Conservation (phyloP, 2,113 vertebrate species). For the Gyps fulvus region DNA sequence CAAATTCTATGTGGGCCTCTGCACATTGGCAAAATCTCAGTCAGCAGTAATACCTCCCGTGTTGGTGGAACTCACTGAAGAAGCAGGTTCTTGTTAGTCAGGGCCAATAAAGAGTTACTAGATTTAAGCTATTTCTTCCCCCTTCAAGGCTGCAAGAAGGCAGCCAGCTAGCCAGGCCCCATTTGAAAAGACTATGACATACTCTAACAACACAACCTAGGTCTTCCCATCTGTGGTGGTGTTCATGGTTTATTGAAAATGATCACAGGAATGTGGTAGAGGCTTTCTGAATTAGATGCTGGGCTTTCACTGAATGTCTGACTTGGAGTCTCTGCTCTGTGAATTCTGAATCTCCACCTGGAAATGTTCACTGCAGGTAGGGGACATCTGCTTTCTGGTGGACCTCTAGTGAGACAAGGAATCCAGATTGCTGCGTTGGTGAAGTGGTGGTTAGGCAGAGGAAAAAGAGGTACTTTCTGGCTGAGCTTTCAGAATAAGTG, state of each 20-base stretch:
- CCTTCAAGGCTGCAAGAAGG: neutral
- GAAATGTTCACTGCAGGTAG: neutral
- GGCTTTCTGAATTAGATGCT: neutral
- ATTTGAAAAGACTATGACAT: accelerated
- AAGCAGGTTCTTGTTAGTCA: neutral
- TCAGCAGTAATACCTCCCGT: neutral
- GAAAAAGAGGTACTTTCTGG: neutral
- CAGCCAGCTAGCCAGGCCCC: neutral
- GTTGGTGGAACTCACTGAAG: neutral
- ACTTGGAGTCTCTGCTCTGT: neutral
- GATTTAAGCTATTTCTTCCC: neutral
- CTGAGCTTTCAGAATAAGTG: neutral
- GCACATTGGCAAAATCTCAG: neutral
- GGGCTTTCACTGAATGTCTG: neutral
- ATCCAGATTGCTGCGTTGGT: neutral
- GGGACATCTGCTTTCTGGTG: neutral
- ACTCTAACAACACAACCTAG: neutral
- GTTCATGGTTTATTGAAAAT: neutral
- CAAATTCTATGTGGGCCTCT: neutral
- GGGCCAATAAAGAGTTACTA: neutral
- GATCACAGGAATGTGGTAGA: neutral
- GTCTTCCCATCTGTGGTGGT: neutral
- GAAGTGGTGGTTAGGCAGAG: neutral
- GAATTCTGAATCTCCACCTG: neutral
- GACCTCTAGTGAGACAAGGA: neutral